Conservation (phyloP, 2,797 vertebrate genomes). For the Sebastes minor region DNA sequence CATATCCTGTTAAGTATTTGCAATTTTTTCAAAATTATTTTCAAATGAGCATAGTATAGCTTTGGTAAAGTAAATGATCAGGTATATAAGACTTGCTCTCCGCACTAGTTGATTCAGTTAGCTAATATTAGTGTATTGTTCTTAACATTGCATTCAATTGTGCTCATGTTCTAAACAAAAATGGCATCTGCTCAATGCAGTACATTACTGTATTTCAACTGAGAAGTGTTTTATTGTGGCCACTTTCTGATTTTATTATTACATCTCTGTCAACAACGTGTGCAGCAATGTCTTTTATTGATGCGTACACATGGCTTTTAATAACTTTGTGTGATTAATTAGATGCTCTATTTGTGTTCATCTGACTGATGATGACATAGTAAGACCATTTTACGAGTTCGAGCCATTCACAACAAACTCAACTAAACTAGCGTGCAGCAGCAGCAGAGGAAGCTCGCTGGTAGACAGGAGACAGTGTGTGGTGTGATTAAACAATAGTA, state of each 20-base stretch:
- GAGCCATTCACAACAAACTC: conserved; percentile 33
- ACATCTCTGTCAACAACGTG: neutral
- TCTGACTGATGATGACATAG: neutral
- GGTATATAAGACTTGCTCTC: neutral
- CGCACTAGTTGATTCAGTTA: neutral
- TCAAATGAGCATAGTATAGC: too few relatives aligned
- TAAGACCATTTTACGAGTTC: neutral
- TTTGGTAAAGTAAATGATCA: neutral
- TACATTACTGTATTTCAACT: neutral
- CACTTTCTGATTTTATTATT: neutral
- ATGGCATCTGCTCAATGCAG: neutral
- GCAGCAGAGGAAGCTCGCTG: conserved; percentile 19
- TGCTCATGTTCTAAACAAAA: neutral
- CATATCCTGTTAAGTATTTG: neutral
- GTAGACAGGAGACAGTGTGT: conserved; percentile 53
- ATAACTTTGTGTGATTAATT: conserved; percentile 17
- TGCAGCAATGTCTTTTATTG: neutral
- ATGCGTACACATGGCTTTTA: neutral
- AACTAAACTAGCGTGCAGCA: conserved; percentile 31
- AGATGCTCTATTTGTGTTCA: neutral
- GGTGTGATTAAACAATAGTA: conserved; percentile 76
- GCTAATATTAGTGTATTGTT: neutral
- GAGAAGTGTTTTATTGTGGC: neutral
- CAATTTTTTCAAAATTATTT: neutral
- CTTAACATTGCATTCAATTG: neutral